These are phyloP conservation scores for Epsilonema sp. DNA, from an alignment of 2,888 invertebrate genomes.

Conservation along the genomic window DNA sequence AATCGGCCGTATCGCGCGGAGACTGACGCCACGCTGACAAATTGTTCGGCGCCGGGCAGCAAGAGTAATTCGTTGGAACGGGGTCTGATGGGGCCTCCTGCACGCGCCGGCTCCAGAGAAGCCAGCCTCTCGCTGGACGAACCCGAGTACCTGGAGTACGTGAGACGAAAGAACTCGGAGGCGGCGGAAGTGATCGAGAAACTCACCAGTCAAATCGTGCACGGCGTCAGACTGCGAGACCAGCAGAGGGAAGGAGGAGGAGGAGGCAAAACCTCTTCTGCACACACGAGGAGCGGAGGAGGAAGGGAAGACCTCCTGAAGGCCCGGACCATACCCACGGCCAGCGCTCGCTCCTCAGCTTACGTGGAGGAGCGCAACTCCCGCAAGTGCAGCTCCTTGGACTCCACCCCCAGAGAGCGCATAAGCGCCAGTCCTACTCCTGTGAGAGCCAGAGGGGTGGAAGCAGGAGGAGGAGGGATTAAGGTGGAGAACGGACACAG, in stretches of 20 bases:
- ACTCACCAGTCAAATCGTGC: not conserved
- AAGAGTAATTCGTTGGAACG: not conserved
- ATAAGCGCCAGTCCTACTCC: too few species aligned
- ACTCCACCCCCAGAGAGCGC: too few species aligned
- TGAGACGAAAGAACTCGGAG: conserved; percentile 2
- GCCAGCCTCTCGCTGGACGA: not conserved
- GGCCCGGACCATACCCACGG: too few species aligned
- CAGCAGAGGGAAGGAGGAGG: not conserved
- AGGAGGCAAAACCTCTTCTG: not conserved
- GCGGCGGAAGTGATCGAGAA: conserved; percentile 4
- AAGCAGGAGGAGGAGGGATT: too few species aligned
- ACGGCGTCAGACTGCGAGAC: not conserved
- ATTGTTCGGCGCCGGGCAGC: too few species aligned
- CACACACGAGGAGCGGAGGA: too few species aligned
- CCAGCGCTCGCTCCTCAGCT: too few species aligned
- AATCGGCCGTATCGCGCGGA: too few species aligned
- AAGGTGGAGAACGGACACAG: not conserved
- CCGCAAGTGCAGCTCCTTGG: too few species aligned
- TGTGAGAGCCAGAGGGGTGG: too few species aligned
- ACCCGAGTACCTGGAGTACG: not conserved
- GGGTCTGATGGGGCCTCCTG: not conserved
- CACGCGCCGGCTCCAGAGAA: not conserved
- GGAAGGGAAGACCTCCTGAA: too few species aligned
- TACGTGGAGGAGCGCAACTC: not conserved
- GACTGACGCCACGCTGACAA: too few species aligned